phyloP scores from a whole-genome alignment of 2,113 vertebrate species.

The Thomomys bottae region DNA sequence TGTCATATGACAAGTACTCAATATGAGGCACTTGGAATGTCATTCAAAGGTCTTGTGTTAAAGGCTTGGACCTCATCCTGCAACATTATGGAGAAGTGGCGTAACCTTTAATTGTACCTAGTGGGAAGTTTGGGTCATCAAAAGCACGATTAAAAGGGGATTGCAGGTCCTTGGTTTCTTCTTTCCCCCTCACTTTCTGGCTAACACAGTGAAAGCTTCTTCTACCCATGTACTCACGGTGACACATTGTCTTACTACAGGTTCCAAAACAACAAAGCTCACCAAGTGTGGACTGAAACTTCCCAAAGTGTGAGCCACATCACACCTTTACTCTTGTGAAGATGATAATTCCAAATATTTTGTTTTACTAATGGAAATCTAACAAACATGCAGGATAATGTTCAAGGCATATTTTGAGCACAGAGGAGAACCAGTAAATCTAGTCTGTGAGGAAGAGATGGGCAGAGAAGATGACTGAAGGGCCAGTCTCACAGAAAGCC shows the following conservation, averaged over 20 bases:
- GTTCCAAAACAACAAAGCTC: not conserved
- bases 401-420: not conserved
- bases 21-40: not conserved
- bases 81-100: not conserved
- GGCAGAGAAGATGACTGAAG: not conserved
- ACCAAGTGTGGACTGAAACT: not conserved
- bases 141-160: not conserved
- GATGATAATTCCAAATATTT: not conserved
- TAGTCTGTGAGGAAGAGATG: not conserved
- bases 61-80: not conserved
- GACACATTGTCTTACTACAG: too few relatives aligned
- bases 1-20: not conserved
- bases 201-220: not conserved
- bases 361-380: not conserved
- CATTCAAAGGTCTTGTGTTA: not conserved
- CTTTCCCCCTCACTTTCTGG: not conserved
- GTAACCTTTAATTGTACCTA: not conserved
- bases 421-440: not conserved
- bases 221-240: not conserved
- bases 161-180: not conserved
- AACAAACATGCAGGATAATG: not conserved
- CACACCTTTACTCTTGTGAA: not conserved
- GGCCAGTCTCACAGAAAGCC: not conserved
- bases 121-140: not conserved
- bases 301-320: not conserved